Percentiles rank a stretch among this genome's conserved stretches.
These are phyloP conservation scores for Daubentonia madagascariensis DNA, from an alignment of 2,113 vertebrate species.

Conservation along the genomic window DNA sequence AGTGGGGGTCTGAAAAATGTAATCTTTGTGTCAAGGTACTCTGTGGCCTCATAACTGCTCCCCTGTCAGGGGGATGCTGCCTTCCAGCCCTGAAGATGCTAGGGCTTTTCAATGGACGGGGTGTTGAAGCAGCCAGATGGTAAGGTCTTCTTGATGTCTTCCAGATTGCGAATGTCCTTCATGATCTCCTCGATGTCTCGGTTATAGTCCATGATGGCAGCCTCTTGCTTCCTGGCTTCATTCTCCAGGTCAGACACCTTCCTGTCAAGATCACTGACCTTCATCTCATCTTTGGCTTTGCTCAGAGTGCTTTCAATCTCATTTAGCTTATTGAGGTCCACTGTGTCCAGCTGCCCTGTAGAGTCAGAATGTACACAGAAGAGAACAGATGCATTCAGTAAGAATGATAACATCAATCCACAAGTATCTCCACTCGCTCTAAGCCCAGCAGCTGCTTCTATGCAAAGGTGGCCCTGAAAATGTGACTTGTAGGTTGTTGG, in stretches of 20 bases:
- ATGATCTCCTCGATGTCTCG: conserved; percentile 93
- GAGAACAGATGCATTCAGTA: neutral
- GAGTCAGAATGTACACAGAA: conserved; percentile 32
- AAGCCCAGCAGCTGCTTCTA: neutral
- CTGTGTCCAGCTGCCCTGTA: conserved; percentile 94
- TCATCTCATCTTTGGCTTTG: conserved; percentile 92
- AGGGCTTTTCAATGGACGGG: conserved; percentile 93
- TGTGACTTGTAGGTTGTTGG: neutral
- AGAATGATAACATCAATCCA: neutral
- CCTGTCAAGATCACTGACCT: conserved; percentile 88
- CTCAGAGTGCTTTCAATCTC: conserved; percentile 92
- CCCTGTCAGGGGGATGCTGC: conserved; percentile 59
- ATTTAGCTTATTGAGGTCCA: conserved; percentile 94
- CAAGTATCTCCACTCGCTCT: too few species aligned
- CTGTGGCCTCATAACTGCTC: conserved; percentile 74
- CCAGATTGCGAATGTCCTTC: conserved; percentile 94
- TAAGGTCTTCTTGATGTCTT: conserved; percentile 96
- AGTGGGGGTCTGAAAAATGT: conserved; percentile 81
- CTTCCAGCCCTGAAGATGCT: conserved; percentile 68
- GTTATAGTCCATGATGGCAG: conserved; percentile 92
- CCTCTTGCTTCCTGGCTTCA: conserved; percentile 90
- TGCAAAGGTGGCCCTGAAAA: fast-evolving
- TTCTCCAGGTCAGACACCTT: conserved; percentile 92
- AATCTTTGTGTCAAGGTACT: conserved; percentile 89
- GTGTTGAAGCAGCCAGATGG: conserved; percentile 97